phyloP scores from a whole-genome alignment of 2,797 vertebrate species.

The Peromyscus attwateri region DNA sequence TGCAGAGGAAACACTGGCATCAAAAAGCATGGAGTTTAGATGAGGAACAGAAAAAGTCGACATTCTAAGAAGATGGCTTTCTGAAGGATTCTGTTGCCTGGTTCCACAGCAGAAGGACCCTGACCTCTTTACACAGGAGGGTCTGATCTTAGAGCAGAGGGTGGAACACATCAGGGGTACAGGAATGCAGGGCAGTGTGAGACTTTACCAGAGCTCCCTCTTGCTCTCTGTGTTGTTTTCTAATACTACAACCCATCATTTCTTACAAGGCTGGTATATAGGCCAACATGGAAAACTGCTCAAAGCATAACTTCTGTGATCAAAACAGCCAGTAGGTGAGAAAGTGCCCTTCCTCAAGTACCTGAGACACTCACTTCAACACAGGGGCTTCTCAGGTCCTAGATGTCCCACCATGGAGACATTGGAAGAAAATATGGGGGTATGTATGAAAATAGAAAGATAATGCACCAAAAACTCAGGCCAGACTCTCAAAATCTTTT shows the following conservation, averaged over 20 bases:
- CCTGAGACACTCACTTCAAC: not conserved
- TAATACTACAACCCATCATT: not conserved
- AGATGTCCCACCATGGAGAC: not conserved
- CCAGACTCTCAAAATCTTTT: constrained; percentile 4
- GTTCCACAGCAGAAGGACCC: not conserved
- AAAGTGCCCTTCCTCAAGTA: not conserved
- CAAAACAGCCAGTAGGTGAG: not conserved
- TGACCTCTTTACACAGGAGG: not conserved
- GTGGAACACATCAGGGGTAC: too few relatives aligned
- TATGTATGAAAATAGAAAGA: not conserved
- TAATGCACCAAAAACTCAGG: not conserved
- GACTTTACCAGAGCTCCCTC: not conserved
- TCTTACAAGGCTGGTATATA: not conserved
- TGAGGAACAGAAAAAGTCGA: not conserved
- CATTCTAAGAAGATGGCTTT: not conserved
- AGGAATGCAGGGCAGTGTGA: too few relatives aligned
- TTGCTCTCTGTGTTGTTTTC: not conserved
- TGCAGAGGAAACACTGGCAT: not conserved
- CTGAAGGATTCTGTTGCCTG: not conserved
- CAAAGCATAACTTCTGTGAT: not conserved
- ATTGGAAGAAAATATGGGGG: not conserved
- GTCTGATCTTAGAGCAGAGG: not conserved
- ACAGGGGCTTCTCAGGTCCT: not conserved
- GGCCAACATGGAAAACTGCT: not conserved
- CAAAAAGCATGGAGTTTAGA: not conserved